Conservation (phyloP, 2,888 invertebrate genomes). For the Scaptodrosophila latifasciaeformis region DNA sequence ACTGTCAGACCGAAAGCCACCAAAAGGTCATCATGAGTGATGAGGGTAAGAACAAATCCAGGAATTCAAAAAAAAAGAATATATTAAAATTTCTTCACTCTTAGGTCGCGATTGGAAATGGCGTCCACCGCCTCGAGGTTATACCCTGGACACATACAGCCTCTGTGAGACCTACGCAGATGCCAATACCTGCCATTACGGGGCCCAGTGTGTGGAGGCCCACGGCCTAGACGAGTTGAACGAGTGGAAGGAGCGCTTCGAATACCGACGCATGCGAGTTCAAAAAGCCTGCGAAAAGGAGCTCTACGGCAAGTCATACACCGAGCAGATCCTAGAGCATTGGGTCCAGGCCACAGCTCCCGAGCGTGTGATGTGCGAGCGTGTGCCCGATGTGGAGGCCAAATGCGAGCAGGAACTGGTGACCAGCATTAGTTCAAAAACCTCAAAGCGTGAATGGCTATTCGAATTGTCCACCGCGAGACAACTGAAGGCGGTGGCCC, state of each 20-base stretch:
- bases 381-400: slow-evolving; percentile 79
- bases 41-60: slow-evolving; percentile 75
- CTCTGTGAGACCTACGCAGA: slow-evolving; percentile 79
- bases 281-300: slow-evolving; percentile 81
- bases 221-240: slow-evolving; percentile 83
- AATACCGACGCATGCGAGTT: slow-evolving; percentile 80
- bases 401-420: slow-evolving; percentile 78
- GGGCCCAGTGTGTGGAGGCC: slow-evolving; percentile 84
- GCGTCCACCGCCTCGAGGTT: slow-evolving; percentile 82
- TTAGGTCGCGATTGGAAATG: slow-evolving; percentile 80
- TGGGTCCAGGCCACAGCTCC: slow-evolving; percentile 80
- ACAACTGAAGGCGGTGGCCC: slow-evolving; percentile 79
- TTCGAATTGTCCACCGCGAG: slow-evolving; percentile 77
- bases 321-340: slow-evolving; percentile 81
- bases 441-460: slow-evolving; percentile 79
- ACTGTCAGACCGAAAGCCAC: slow-evolving; percentile 80
- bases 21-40: slow-evolving; percentile 82
- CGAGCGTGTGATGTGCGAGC: slow-evolving; percentile 79
- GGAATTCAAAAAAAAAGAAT: neutral
- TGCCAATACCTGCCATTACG: slow-evolving; percentile 80
- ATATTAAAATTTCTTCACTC: too few species aligned
- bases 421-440: slow-evolving; percentile 79
- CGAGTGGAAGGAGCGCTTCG: slow-evolving; percentile 85
- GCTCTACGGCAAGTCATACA: slow-evolving; percentile 79
- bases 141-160: slow-evolving; percentile 80